Conservation (phyloP, 2,797 vertebrate species). For the Lemur catta region DNA sequence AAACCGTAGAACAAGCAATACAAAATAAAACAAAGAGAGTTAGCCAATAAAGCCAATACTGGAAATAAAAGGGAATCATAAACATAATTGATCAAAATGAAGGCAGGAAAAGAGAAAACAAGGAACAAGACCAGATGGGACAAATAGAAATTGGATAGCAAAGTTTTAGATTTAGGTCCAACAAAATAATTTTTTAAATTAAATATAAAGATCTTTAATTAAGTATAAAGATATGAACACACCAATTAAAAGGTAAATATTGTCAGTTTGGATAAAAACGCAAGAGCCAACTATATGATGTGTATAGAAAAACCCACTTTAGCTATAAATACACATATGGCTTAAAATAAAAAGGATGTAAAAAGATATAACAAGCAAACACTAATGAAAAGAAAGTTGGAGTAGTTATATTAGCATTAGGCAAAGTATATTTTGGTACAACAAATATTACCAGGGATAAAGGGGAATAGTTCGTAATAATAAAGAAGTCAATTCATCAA, state of each 20-base stretch:
- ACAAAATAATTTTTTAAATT: not conserved
- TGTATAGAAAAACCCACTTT: not conserved
- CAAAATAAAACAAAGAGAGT: not conserved
- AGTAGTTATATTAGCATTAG: not conserved
- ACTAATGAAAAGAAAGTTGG: not conserved
- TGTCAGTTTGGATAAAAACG: not conserved
- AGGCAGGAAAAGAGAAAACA: not conserved
- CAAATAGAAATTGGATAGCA: not conserved
- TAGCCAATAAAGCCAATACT: not conserved
- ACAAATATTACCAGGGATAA: not conserved
- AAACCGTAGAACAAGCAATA: not conserved
- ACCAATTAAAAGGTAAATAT: not conserved
- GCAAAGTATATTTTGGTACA: not conserved
- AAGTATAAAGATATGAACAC: not conserved
- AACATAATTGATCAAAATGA: not conserved
- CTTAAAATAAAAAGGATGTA: not conserved
- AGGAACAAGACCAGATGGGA: not conserved
- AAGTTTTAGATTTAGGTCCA: not conserved
- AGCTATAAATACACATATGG: not conserved
- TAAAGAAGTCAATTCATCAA: not conserved
- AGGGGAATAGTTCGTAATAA: not conserved
- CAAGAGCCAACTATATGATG: not conserved
- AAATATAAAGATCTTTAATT: not conserved
- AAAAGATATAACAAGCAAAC: not conserved
- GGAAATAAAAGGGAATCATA: not conserved